Evolutionary conservation across 2,113 vertebrate genomes (phyloP), one percentile per base, ranked within the genome.

Genomic region (Sceloporus tristichus): DNA sequence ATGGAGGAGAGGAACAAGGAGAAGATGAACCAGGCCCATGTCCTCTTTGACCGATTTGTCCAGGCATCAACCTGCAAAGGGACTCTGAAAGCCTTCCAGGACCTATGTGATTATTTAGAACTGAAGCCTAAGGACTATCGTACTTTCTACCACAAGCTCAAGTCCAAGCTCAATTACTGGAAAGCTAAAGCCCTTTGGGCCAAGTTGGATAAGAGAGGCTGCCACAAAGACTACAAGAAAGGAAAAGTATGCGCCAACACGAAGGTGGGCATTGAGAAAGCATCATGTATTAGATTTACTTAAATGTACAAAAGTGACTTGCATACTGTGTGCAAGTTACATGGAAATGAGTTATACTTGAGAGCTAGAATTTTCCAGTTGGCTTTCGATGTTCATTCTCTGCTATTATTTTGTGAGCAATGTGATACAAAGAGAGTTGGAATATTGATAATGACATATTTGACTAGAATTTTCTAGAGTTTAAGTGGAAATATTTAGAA

Each of bases 121-220:
- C 96, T 99, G 73, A 98, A 98, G 93, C 98, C 98, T 38, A 97
- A 94, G 70, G 99, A 99, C 90, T 98, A 98, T 93, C 98, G 98
- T 84, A 97, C 98, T 90, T 99, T 99, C 95, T 99, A 99, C 91
- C 98, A 98, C 95, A 99, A 99, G 92, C 98, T 99, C 91, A 99
- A 99, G 95, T 98, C 99, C 94, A 98, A 98, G 93, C 98, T 99
- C 85, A 99, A 98, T 97, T 99, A 99, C 94, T 99, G 99, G 99
- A 99, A 98, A 96, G 99, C 99, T 93, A 99, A 99, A 96, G 99
- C 98, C 10, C 97, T 99, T 73, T 99, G 99, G 98, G 97, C 97
- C 75, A 99, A 99, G 92, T 92, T 99, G 92, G 99, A 99, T 95
- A 99, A 99, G 93, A 96, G 98, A 90, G 98, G 98, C 68, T 95